Percentiles rank a stretch among this genome's conserved stretches.
phyloP scores from a whole-genome alignment of 2,888 invertebrate genomes.

The Latheticus oryzae region DNA sequence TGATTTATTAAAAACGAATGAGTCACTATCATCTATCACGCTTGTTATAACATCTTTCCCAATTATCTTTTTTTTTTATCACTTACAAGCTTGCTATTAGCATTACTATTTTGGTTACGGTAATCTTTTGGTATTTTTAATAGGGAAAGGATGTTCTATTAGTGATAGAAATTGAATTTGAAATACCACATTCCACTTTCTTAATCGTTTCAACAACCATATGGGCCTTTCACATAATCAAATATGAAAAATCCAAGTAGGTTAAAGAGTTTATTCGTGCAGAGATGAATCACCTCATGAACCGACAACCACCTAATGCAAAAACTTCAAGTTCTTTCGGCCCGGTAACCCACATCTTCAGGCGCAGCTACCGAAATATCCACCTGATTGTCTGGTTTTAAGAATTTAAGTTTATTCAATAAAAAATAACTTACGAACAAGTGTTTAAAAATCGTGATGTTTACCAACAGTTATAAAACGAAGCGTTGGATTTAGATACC shows the following conservation, averaged over 20 bases:
- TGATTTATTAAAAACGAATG: too few species aligned
- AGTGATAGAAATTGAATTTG: too few species aligned
- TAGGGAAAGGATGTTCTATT: too few species aligned
- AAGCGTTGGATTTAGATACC: conserved; percentile 31
- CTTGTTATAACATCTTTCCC: too few species aligned
- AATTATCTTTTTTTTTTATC: too few species aligned
- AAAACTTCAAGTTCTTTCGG: conserved; percentile 33
- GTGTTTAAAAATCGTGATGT: conserved; percentile 11
- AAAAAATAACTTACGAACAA: too few species aligned
- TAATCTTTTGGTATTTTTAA: too few species aligned
- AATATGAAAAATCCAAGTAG: conserved; percentile 9
- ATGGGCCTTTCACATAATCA: background rate
- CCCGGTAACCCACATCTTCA: conserved; percentile 39
- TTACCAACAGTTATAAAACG: conserved; percentile 15
- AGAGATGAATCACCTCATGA: conserved; percentile 24
- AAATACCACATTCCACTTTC: conserved; percentile 13
- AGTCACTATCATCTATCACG: too few species aligned
- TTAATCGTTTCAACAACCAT: background rate
- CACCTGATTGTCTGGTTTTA: conserved; percentile 14
- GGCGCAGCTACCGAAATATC: conserved; percentile 29
- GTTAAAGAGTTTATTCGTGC: conserved; percentile 8
- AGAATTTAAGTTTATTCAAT: too few species aligned
- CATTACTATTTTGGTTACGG: too few species aligned
- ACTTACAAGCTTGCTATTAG: too few species aligned
- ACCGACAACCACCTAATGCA: conserved; percentile 18